phyloP scores from a whole-genome alignment of 2,888 invertebrate species.

The Eristalinus sepulchralis region DNA sequence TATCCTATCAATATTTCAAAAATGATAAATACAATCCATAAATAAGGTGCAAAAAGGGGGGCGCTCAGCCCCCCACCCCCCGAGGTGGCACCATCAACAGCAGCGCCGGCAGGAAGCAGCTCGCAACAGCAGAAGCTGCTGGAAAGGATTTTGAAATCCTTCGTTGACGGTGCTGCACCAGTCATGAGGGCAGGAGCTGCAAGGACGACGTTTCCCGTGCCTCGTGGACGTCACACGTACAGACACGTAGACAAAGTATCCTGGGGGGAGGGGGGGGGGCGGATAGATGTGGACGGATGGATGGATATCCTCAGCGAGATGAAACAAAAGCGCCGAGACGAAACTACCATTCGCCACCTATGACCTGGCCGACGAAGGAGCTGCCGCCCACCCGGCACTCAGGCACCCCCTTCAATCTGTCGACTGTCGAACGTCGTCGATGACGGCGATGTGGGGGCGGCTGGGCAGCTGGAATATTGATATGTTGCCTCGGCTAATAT shows the following conservation, averaged over 20 bases:
- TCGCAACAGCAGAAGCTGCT: conserved; percentile 42
- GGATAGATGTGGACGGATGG: conserved; percentile 19
- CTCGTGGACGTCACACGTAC: conserved; percentile 64
- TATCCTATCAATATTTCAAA: conserved; percentile 74
- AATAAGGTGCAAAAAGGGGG: conserved; percentile 73
- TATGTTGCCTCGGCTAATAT: conserved; percentile 68
- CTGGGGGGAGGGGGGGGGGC: too few species aligned
- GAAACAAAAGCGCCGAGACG: conserved; percentile 43
- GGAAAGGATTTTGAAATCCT: conserved; percentile 68
- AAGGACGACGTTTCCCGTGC: conserved; percentile 46
- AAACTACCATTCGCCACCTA: conserved; percentile 38
- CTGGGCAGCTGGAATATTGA: conserved; percentile 45
- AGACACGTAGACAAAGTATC: conserved; percentile 46
- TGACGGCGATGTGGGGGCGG: neutral
- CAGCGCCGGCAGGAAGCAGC: conserved; percentile 48
- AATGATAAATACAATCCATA: conserved; percentile 75
- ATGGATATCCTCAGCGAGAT: conserved; percentile 55
- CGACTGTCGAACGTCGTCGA: conserved; percentile 38
- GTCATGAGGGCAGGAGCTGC: conserved; percentile 11
- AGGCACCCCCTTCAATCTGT: conserved; percentile 57
- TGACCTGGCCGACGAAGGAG: conserved; percentile 39
- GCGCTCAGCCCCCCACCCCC: neutral
- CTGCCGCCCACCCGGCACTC: conserved; percentile 11
- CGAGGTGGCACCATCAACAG: conserved; percentile 27
- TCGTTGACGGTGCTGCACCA: conserved; percentile 61